These are phyloP conservation scores for Microctonus brassicae DNA, from an alignment of 2,888 invertebrate genomes.

Conservation along the genomic window DNA sequence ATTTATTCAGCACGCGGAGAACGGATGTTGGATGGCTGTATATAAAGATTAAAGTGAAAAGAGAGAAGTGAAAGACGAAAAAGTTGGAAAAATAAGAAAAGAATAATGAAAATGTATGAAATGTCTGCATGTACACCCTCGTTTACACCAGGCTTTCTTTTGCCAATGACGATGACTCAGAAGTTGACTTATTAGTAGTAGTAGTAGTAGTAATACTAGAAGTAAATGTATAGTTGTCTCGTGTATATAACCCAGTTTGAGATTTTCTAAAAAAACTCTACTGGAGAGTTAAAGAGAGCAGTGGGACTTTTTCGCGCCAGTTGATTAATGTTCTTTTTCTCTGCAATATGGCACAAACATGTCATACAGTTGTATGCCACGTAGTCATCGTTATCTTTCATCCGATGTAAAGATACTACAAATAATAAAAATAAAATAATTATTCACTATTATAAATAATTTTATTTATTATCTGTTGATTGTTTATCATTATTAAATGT, in stretches of 20 bases:
- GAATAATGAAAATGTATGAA: neutral
- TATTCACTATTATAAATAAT: neutral
- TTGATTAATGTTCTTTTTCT: neutral
- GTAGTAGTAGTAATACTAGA: no score
- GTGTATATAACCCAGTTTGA: constrained; percentile 4
- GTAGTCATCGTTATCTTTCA: no score
- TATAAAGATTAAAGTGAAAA: neutral
- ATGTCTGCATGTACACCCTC: neutral
- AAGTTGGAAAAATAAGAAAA: neutral
- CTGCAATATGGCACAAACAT: neutral
- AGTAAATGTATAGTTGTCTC: constrained; percentile 1
- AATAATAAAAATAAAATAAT: neutral
- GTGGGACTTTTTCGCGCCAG: neutral
- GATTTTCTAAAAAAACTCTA: constrained; percentile 1
- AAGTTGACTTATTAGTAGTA: neutral
- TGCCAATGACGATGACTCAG: neutral
- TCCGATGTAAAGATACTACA: neutral
- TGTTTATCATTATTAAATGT: neutral
- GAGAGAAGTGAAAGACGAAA: neutral
- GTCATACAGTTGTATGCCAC: no score
- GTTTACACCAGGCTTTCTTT: constrained; percentile 7
- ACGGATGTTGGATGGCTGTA: neutral
- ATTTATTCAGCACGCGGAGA: neutral
- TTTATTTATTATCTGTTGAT: neutral
- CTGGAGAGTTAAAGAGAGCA: constrained; percentile 5